phyloP scores from a whole-genome alignment of 1,140 invertebrate species.

The Tetragonula clypearis region DNA sequence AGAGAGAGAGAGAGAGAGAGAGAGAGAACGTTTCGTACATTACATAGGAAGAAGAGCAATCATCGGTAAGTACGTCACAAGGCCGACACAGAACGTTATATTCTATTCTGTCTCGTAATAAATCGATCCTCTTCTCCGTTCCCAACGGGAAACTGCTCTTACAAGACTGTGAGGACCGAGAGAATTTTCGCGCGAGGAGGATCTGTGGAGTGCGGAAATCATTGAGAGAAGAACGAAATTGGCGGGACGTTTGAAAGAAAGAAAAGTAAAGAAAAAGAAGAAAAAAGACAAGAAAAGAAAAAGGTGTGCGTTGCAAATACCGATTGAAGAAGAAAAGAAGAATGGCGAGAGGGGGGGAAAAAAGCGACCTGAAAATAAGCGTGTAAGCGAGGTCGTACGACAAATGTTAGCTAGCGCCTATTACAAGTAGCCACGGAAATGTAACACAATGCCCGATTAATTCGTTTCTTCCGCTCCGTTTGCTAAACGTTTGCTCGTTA shows the following conservation, averaged over 20 bases:
- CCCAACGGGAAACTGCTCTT: background rate
- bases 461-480: slow-evolving; percentile 24
- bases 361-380: slow-evolving; percentile 46
- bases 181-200: background rate
- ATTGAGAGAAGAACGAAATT: slow-evolving; percentile 1
- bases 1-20: too few species aligned
- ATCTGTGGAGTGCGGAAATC: slow-evolving; percentile 26
- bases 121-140: slow-evolving; percentile 30
- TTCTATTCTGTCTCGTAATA: background rate
- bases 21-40: background rate
- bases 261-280: too few species aligned
- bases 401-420: slow-evolving; percentile 4
- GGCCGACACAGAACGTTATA: background rate
- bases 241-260: background rate
- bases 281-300: too few species aligned
- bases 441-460: slow-evolving; percentile 25
- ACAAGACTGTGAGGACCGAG: background rate
- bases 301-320: background rate
- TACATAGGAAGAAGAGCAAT: slow-evolving; percentile 15
- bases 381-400: slow-evolving; percentile 26
- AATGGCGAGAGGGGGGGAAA: background rate
- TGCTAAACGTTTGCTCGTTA: slow-evolving; percentile 8
- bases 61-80: slow-evolving; percentile 8
- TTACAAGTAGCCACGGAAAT: slow-evolving; percentile 14
- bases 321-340: background rate